Conservation (phyloP, 2,113 vertebrate genomes). For the Paradisaea rubra region DNA sequence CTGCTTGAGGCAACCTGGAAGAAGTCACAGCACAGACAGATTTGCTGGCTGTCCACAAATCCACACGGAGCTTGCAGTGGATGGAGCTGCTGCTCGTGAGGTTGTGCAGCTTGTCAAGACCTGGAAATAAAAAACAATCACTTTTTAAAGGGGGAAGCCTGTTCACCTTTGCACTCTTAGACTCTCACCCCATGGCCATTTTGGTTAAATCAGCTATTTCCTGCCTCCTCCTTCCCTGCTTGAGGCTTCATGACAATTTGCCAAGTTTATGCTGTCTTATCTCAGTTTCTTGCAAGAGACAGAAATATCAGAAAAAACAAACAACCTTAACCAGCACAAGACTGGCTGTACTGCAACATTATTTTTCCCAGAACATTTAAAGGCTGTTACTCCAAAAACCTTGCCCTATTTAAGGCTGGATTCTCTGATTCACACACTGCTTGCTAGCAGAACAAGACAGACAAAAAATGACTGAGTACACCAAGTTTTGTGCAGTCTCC, state of each 20-base stretch:
- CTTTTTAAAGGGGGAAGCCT: neutral
- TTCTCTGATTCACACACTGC: neutral
- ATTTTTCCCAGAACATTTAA: neutral
- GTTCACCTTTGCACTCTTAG: neutral
- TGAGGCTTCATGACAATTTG: neutral
- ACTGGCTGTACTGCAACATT: neutral
- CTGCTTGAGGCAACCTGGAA: constrained; percentile 79
- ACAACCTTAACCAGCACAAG: neutral
- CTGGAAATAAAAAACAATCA: constrained; percentile 46
- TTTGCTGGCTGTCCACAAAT: constrained; percentile 71
- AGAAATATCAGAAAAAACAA: neutral
- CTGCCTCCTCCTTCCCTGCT: neutral
- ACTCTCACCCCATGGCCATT: neutral
- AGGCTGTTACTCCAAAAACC: neutral
- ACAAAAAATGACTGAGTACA: neutral
- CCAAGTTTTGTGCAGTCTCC: neutral
- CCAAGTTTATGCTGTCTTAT: neutral
- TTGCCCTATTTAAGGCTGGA: neutral
- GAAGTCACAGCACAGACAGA: constrained; percentile 78
- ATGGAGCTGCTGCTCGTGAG: constrained; percentile 74
- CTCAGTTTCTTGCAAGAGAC: neutral
- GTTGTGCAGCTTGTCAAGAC: constrained; percentile 82
- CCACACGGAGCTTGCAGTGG: constrained; percentile 77
- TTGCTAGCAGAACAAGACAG: neutral
- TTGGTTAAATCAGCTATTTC: neutral